Conservation (phyloP, 2,113 vertebrate genomes). For the Osmerus eperlanus region DNA sequence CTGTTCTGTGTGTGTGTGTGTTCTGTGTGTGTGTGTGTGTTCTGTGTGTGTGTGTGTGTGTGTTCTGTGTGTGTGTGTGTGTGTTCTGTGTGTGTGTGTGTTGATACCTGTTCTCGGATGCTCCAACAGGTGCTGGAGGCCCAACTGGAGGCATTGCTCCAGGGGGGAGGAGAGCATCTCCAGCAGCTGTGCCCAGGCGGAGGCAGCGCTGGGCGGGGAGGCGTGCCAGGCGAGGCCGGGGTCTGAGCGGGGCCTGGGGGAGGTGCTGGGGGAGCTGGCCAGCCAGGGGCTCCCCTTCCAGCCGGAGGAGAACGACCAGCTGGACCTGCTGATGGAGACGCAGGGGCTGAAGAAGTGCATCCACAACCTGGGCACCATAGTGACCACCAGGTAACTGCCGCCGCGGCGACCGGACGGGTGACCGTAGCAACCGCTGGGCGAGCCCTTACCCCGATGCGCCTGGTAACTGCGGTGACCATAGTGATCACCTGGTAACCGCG, state of each 20-base stretch:
- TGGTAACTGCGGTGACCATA: no score
- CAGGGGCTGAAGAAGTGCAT: slow-evolving; percentile 94
- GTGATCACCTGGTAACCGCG: no score
- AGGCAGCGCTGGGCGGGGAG: slow-evolving; percentile 84
- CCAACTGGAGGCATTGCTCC: slow-evolving; percentile 84
- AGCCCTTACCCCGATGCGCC: no score
- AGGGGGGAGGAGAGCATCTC: slow-evolving; percentile 86
- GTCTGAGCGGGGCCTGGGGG: slow-evolving; percentile 83
- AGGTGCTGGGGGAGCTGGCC: slow-evolving; percentile 79
- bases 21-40: no score
- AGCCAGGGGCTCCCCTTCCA: slow-evolving; percentile 81
- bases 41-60: no score
- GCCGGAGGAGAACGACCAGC: slow-evolving; percentile 92
- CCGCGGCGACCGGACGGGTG: no score
- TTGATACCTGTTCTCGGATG: not conserved
- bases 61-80: no score
- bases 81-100: no score
- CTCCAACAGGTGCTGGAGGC: slow-evolving; percentile 84
- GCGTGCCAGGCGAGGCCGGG: slow-evolving; percentile 81
- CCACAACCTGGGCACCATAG: slow-evolving; percentile 92
- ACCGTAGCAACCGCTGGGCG: no score
- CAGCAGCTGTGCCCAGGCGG: slow-evolving; percentile 79
- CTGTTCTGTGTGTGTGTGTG: not conserved
- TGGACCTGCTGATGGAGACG: slow-evolving; percentile 92
- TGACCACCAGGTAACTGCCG: slow-evolving; percentile 77